Evolutionary conservation across 2,888 invertebrate genomes (phyloP).

Genomic region (Eulithis testata): DNA sequence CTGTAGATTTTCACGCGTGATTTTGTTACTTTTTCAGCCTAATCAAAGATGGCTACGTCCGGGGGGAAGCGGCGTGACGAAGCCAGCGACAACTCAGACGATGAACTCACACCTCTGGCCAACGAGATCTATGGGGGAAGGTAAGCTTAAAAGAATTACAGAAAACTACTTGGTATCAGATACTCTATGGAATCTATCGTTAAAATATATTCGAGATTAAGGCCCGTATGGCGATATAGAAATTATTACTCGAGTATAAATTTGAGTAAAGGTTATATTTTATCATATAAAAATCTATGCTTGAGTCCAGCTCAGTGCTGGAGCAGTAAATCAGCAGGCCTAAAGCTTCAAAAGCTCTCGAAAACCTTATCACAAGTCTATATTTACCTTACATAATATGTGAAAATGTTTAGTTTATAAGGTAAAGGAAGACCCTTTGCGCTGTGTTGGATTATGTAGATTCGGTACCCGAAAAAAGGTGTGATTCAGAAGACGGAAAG

Average conservation of each 20-base stretch:
- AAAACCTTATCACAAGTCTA: too few relatives aligned
- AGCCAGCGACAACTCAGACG: conserved; percentile 92
- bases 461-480: conserved; percentile 23
- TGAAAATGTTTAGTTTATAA: too few relatives aligned
- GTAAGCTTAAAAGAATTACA: conserved; percentile 76
- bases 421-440: neutral
- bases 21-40: conserved; percentile 51
- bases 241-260: too few relatives aligned
- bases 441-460: neutral
- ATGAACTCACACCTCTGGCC: conserved; percentile 94
- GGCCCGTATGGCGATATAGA: too few relatives aligned
- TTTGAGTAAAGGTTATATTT: too few relatives aligned
- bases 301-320: too few relatives aligned
- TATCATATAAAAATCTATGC: too few relatives aligned
- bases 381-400: too few relatives aligned
- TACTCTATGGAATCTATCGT: too few relatives aligned
- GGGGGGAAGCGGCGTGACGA: conserved; percentile 88
- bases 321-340: too few relatives aligned
- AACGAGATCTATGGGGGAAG: conserved; percentile 96
- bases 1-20: conserved; percentile 9
- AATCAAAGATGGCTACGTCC: conserved; percentile 86
- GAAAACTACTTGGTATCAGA: neutral
- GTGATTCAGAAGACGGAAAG: conserved; percentile 30
- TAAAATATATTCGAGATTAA: too few relatives aligned
- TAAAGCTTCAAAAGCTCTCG: too few relatives aligned